A percentile compares a stretch with the other conserved stretches of the same genome.
Conservation (phyloP, 2,113 vertebrate genomes). For the Propithecus coquereli region DNA sequence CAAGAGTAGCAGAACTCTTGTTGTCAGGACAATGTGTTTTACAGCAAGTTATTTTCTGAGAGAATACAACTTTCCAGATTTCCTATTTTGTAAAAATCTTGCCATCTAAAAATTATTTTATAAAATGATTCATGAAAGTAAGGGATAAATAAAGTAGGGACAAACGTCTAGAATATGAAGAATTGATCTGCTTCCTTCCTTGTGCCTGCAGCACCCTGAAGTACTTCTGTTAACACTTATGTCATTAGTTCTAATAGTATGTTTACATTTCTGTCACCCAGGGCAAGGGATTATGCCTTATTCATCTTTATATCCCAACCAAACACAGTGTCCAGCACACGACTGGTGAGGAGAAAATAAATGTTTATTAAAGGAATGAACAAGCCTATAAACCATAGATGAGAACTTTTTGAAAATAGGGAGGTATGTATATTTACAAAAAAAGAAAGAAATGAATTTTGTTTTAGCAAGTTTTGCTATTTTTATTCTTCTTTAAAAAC, state of each 20-base stretch:
- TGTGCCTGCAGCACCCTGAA: not conserved
- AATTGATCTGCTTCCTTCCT: not conserved
- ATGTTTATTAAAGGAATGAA: not conserved
- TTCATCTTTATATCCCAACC: slow-evolving; percentile 14
- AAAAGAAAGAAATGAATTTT: not conserved
- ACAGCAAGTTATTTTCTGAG: not conserved
- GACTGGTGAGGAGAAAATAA: not conserved
- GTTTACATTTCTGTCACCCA: slow-evolving; percentile 33
- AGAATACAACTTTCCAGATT: not conserved
- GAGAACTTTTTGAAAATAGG: slow-evolving; percentile 1
- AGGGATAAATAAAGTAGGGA: not conserved
- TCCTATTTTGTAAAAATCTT: slow-evolving; percentile 16
- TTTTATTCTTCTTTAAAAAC: not conserved
- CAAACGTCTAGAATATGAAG: slow-evolving; percentile 34
- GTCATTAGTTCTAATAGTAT: slow-evolving; percentile 37
- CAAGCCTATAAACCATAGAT: not conserved
- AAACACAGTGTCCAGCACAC: not conserved
- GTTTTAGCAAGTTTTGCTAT: not conserved
- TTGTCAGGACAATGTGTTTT: not conserved
- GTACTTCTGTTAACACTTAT: slow-evolving; percentile 31
- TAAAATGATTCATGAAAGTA: not conserved
- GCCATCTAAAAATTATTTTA: not conserved
- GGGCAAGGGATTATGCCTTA: slow-evolving; percentile 19
- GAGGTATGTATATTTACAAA: not conserved
- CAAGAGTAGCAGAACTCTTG: not conserved